Conservation (phyloP, 2,113 vertebrate species). For the Atrichornis clamosus region DNA sequence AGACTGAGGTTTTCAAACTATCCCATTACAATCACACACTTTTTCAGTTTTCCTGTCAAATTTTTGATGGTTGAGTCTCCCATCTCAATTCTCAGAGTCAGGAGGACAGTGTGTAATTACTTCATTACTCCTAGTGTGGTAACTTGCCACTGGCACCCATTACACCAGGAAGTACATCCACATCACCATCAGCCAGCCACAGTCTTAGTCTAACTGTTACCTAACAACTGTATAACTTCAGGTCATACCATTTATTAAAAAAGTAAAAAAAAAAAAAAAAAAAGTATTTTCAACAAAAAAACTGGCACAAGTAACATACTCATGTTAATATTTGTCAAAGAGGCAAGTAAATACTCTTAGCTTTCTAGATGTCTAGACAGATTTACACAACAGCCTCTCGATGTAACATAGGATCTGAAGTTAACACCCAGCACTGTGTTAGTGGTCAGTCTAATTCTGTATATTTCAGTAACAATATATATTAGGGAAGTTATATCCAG, state of each 20-base stretch:
- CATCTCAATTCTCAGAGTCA: background rate
- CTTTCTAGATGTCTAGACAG: constrained; percentile 75
- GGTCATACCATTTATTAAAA: constrained; percentile 37
- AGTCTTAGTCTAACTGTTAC: constrained; percentile 34
- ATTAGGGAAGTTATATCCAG: constrained; percentile 71
- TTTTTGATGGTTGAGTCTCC: constrained; percentile 4
- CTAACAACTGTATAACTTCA: constrained; percentile 55
- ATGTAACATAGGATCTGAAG: constrained; percentile 49
- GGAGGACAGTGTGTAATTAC: constrained; percentile 14
- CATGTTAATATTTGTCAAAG: constrained; percentile 65
- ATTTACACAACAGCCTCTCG: constrained; percentile 60
- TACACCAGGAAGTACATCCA: background rate
- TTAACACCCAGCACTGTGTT: constrained; percentile 71
- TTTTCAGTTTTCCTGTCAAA: background rate
- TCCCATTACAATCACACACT: background rate
- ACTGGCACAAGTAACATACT: constrained; percentile 69
- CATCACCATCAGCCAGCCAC: background rate
- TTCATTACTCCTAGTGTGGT: background rate
- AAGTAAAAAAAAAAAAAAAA: background rate
- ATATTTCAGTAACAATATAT: constrained; percentile 67
- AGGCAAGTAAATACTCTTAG: constrained; percentile 75
- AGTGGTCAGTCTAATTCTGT: constrained; percentile 73
- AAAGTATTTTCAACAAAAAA: constrained; percentile 48
- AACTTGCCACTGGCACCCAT: background rate
- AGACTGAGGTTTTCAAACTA: constrained; percentile 33